Conservation (phyloP, 2,888 invertebrate genomes). For the Oscheius sp. region DNA sequence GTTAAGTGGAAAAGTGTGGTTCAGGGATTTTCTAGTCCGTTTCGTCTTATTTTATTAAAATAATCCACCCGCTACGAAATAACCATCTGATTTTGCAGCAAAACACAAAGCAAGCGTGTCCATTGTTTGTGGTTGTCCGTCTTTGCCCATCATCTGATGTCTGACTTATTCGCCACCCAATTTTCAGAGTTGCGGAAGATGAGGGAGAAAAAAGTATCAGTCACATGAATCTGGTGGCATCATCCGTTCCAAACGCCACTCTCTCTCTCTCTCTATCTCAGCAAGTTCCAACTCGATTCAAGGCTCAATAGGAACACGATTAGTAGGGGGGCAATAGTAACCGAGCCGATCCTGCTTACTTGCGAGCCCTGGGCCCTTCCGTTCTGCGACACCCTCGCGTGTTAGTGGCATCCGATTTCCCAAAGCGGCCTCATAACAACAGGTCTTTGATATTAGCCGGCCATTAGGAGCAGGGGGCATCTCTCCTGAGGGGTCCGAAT, state of each 20-base stretch:
- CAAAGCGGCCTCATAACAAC: constrained; percentile 4
- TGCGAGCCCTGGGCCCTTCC: constrained; percentile 1
- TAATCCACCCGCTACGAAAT: no score
- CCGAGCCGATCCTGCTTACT: constrained; percentile 1
- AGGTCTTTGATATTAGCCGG: background rate
- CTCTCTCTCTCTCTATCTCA: background rate
- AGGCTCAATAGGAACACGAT: constrained; percentile 30
- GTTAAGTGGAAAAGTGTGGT: no score
- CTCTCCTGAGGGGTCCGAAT: background rate
- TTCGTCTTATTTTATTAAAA: no score
- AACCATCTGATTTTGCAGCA: no score
- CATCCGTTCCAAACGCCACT: constrained; percentile 9
- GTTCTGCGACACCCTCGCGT: constrained; percentile 30
- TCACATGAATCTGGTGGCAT: constrained; percentile 26
- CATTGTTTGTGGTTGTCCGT: no score
- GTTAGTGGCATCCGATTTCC: constrained; percentile 35
- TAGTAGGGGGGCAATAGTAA: constrained; percentile 26
- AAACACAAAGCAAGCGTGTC: no score
- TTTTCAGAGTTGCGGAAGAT: constrained; percentile 24
- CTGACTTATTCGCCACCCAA: constrained; percentile 22
- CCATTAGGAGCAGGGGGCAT: background rate
- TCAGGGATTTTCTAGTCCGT: no score
- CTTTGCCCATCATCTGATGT: background rate
- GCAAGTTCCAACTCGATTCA: constrained; percentile 23
- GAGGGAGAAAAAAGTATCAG: background rate